These are phyloP conservation scores for Aythya baeri DNA, from an alignment of 2,113 vertebrate species.

Conservation along the genomic window DNA sequence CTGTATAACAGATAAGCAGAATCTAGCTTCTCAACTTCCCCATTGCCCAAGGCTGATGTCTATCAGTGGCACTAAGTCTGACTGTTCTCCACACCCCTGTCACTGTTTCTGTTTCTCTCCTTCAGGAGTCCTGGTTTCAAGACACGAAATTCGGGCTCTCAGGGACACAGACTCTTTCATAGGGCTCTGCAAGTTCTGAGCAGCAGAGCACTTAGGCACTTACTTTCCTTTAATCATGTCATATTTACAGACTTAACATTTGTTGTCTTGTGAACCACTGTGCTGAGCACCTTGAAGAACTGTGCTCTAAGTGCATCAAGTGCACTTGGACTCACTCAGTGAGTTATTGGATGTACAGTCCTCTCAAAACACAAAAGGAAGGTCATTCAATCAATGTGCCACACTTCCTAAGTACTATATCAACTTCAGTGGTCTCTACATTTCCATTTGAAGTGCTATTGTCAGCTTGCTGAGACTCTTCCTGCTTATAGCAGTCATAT, in stretches of 20 bases:
- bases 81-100: not conserved
- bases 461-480: conserved; percentile 28
- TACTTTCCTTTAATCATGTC: conserved; percentile 8
- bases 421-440: conserved; percentile 2
- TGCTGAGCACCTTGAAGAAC: conserved; percentile 2
- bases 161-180: not conserved
- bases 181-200: not conserved
- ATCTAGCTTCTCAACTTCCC: too few relatives aligned
- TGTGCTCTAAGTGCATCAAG: not conserved
- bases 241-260: conserved; percentile 13
- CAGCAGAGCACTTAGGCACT: not conserved
- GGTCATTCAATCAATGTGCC: not conserved
- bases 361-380: conserved; percentile 28
- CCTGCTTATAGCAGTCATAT: not conserved
- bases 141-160: not conserved
- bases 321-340: conserved; percentile 12
- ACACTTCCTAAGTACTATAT: conserved; percentile 1
- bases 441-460: conserved; percentile 35
- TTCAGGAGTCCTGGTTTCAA: not conserved
- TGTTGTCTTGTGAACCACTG: not conserved
- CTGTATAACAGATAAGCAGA: too few relatives aligned
- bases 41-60: too few relatives aligned
- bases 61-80: too few relatives aligned
- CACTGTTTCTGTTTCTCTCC: not conserved
- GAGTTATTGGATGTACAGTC: not conserved